These are phyloP conservation scores for Phthorimaea operculella DNA, from an alignment of 1,140 invertebrate genomes.

Conservation along the genomic window DNA sequence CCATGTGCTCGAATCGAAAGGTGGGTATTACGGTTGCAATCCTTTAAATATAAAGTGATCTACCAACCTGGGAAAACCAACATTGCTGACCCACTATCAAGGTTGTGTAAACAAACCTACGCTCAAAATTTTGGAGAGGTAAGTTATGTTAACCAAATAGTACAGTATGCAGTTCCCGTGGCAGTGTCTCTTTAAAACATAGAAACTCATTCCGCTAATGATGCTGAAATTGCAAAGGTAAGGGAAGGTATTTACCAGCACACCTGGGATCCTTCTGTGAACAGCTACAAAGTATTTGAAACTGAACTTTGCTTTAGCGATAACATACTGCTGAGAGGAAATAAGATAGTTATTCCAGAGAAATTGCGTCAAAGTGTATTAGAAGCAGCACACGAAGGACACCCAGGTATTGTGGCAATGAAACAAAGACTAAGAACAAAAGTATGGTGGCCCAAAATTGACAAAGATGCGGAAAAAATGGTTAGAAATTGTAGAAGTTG, in stretches of 20 bases:
- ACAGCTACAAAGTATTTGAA: slow-evolving; percentile 8
- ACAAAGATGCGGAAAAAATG: slow-evolving; percentile 46
- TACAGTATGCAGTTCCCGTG: slow-evolving; percentile 5
- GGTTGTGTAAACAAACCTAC: slow-evolving; percentile 13
- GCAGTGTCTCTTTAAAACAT: slow-evolving; percentile 5
- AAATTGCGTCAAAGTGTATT: slow-evolving; percentile 21
- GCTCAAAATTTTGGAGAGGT: neutral
- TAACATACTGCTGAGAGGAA: slow-evolving; percentile 10
- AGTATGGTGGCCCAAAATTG: slow-evolving; percentile 63
- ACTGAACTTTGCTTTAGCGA: slow-evolving; percentile 7
- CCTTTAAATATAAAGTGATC: slow-evolving; percentile 24
- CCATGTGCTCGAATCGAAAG: slow-evolving; percentile 24
- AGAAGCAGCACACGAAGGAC: slow-evolving; percentile 43
- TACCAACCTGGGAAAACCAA: slow-evolving; percentile 45
- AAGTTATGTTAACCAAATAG: slow-evolving; percentile 6
- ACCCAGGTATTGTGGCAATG: slow-evolving; percentile 63
- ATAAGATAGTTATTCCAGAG: slow-evolving; percentile 8
- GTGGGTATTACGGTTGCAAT: no score
- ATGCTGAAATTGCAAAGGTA: slow-evolving; percentile 4
- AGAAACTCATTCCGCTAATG: neutral
- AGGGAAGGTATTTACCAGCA: slow-evolving; percentile 9
- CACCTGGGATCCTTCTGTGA: slow-evolving; percentile 8
- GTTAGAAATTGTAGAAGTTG: slow-evolving; percentile 22
- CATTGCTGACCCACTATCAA: slow-evolving; percentile 44
- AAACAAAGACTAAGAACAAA: slow-evolving; percentile 63